Evolutionary conservation across 1,140 invertebrate species (phyloP), one percentile per base, ranked within the genome.

Genomic region (Zaprionus taronus): DNA sequence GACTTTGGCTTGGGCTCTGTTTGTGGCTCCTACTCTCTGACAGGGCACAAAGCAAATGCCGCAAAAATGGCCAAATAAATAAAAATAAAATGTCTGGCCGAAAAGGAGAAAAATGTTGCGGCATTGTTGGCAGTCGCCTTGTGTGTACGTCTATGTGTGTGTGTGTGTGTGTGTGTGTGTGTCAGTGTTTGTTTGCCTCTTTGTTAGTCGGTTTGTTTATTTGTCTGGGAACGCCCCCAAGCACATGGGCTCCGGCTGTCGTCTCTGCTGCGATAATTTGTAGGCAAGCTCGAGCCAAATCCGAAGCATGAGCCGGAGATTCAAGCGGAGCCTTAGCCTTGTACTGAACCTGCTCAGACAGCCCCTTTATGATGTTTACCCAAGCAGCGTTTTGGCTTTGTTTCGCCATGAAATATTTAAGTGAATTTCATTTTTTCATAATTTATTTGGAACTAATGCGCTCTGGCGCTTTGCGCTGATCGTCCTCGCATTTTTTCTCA

Each of bases 391-490:
- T 55, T 71, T 55, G 49, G 63, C 75, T 73, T 67, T 62, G 62
- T 47, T 66, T 77, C 76, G 47, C 67, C 77, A 80, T 86, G 68
- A 86, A 86, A 82, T 82, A 86, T 86, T 86, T 82, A 86, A 86
- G 72, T 82, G 80, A 79, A 86, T 87, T 87, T 86, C 71, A 82
- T 86, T 79, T 76, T 86, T 69, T 72, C 66, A 78, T 72, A 80
- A 86, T 87, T 87, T 86, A 86, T 77, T 77, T 66, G 83, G 69
- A 84, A 83, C 82, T 81, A 85, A 85, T 85, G 83, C 83, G 82
- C 74, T 77, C 55, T 68, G 70, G 70, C 70, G 75, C 58, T 73
- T 73, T 63, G 57, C 57, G 70, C 41, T 77, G 70, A 76, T 76
- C 73, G 73, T 55, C 73, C 70, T 63, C 70, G 38, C 75, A 73